Evolutionary conservation across 2,113 vertebrate genomes (phyloP).

Genomic region (Procavia capensis): DNA sequence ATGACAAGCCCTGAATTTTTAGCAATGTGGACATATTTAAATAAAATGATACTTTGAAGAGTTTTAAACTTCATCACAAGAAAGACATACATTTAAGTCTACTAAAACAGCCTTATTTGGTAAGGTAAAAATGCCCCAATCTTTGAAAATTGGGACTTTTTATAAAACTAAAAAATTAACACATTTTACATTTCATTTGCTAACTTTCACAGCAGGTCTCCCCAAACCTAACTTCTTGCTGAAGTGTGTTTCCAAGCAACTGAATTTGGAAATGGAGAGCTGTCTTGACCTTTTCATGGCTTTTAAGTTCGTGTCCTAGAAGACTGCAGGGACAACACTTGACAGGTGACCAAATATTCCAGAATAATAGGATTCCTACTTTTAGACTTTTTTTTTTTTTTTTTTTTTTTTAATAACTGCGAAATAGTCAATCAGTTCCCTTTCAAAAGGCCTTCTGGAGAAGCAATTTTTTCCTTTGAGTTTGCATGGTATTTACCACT

Average conservation of each 20-base stretch:
- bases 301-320: slow-evolving; percentile 59
- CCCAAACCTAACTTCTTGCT: slow-evolving; percentile 64
- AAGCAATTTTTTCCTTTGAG: slow-evolving; percentile 48
- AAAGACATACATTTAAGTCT: slow-evolving; percentile 65
- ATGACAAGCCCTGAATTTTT: slow-evolving; percentile 27
- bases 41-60: slow-evolving; percentile 55
- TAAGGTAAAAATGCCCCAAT: slow-evolving; percentile 75
- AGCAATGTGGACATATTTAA: slow-evolving; percentile 37
- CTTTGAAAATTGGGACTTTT: slow-evolving; percentile 70
- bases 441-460: slow-evolving; percentile 40
- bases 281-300: slow-evolving; percentile 72
- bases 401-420: background rate
- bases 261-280: slow-evolving; percentile 75
- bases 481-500: slow-evolving; percentile 56
- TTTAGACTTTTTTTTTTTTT: slow-evolving; percentile 50
- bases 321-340: slow-evolving; percentile 67
- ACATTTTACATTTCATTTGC: slow-evolving; percentile 79
- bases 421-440: slow-evolving; percentile 26
- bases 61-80: slow-evolving; percentile 41
- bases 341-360: slow-evolving; percentile 61
- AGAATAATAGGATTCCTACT: slow-evolving; percentile 55
- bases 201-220: slow-evolving; percentile 77
- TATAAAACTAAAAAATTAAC: slow-evolving; percentile 73
- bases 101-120: slow-evolving; percentile 73
- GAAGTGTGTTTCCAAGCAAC: slow-evolving; percentile 77